Conservation (phyloP, 64 coral and sea anemone genomes). For the Montipora foliosa region DNA sequence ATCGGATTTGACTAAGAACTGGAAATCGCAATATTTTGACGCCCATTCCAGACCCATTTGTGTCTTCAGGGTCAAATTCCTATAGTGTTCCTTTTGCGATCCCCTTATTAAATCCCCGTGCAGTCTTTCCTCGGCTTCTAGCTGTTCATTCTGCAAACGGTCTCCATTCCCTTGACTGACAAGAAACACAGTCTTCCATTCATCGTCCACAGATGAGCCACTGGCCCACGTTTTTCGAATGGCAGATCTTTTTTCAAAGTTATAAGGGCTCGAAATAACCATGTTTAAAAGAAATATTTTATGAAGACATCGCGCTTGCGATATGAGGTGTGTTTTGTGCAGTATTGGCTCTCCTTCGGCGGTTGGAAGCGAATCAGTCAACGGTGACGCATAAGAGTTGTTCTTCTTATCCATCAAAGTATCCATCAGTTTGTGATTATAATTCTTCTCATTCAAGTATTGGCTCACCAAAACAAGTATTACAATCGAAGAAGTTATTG, state of each 20-base stretch:
- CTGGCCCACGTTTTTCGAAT: neutral
- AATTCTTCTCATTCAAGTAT: too few relatives aligned
- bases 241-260: neutral
- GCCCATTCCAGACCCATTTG: slow-evolving; percentile 30
- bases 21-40: slow-evolving; percentile 13
- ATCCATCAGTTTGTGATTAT: too few relatives aligned
- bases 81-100: neutral
- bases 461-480: too few relatives aligned
- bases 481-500: too few relatives aligned
- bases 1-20: slow-evolving; percentile 22
- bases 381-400: too few relatives aligned
- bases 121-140: neutral
- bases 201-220: neutral
- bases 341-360: neutral
- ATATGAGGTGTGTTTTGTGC: neutral
- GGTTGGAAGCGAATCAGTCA: neutral
- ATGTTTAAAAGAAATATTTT: neutral
- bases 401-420: too few relatives aligned
- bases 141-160: neutral
- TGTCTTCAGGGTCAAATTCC: neutral
- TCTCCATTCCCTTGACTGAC: neutral
- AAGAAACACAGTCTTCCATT: neutral
- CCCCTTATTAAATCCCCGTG: neutral
- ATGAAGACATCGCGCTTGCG: neutral
- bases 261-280: neutral